A percentile compares a stretch with the other conserved stretches of the same genome.
Evolutionary conservation across 2,888 invertebrate genomes (phyloP).

Genomic region (Pheosia tremula): DNA sequence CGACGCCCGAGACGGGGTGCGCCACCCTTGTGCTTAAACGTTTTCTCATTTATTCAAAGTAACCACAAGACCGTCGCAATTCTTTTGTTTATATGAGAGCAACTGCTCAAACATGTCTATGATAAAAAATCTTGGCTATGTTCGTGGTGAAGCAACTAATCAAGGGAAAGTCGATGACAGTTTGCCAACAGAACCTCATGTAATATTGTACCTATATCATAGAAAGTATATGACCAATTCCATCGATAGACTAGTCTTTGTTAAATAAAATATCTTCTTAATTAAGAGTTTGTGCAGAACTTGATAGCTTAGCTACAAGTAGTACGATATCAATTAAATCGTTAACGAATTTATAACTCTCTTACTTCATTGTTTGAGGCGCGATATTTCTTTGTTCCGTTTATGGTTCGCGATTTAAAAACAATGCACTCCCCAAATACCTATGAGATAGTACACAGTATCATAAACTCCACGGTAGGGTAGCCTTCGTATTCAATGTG

Average conservation of each 20-base stretch:
- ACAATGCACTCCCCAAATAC: too few relatives aligned
- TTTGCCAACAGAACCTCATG: background rate
- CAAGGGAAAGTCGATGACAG: background rate
- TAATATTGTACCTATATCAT: too few relatives aligned
- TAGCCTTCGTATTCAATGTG: too few relatives aligned
- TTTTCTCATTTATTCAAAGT: conserved; percentile 31
- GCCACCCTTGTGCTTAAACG: conserved; percentile 21
- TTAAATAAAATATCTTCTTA: too few relatives aligned
- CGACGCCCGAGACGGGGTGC: conserved; percentile 34
- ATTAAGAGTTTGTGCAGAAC: too few relatives aligned
- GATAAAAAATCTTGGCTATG: conserved; percentile 10
- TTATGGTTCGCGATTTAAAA: background rate
- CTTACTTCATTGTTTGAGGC: conserved; percentile 9
- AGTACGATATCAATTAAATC: conserved; percentile 2
- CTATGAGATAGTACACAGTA: too few relatives aligned
- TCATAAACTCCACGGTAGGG: too few relatives aligned
- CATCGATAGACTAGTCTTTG: too few relatives aligned
- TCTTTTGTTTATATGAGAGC: conserved; percentile 29
- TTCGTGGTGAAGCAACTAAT: background rate
- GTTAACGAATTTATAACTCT: conserved; percentile 3
- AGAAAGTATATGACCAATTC: too few relatives aligned
- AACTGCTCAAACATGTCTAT: conserved; percentile 20
- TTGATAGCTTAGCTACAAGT: too few relatives aligned
- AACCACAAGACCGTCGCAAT: conserved; percentile 22
- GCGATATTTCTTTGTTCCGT: conserved; percentile 9